These are phyloP conservation scores for Yasuhikotakia modesta DNA, from an alignment of 2,797 vertebrate species.

Conservation along the genomic window DNA sequence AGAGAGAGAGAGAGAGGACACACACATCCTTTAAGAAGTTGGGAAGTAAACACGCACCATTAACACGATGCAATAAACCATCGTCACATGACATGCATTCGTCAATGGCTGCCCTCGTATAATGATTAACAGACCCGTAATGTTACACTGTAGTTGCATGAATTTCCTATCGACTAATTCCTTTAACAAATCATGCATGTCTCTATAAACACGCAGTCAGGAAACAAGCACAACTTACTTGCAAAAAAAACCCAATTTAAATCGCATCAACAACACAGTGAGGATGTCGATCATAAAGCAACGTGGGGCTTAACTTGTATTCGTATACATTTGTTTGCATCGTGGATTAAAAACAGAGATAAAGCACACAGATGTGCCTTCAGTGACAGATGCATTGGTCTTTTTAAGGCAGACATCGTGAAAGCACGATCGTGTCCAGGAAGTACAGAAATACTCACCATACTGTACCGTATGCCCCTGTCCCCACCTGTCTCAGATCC, in stretches of 20 bases:
- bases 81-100: constrained; percentile 2
- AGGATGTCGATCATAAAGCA: no score
- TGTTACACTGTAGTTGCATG: neutral
- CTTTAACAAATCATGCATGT: neutral
- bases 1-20: no score
- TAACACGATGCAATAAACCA: neutral
- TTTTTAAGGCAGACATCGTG: neutral
- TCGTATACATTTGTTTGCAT: no score
- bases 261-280: no score
- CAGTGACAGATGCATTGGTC: neutral
- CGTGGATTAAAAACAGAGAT: no score
- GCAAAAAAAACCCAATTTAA: neutral
- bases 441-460: constrained; percentile 81
- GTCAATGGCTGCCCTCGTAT: constrained; percentile 23
- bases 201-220: neutral
- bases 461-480: constrained; percentile 92
- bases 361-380: no score
- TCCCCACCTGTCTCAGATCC: constrained; percentile 88
- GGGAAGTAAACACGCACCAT: neutral
- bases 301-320: no score
- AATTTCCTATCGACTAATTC: neutral
- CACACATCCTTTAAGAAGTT: no score
- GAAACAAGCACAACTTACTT: neutral
- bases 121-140: constrained; percentile 1
- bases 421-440: neutral